Conservation (phyloP, 2,797 vertebrate species). For the Echiichthys vipera region DNA sequence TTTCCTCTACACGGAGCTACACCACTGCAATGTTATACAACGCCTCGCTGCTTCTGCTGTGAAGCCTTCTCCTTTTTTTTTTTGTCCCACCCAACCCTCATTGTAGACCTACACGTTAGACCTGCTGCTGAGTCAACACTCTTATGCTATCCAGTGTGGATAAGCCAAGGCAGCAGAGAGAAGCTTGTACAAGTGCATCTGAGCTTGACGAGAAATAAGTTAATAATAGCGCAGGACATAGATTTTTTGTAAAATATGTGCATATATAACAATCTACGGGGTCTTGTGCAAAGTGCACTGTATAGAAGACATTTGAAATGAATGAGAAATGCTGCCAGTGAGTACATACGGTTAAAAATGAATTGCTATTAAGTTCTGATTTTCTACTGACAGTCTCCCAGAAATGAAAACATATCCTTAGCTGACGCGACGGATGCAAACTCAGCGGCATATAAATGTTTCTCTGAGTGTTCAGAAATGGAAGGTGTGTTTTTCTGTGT, state of each 20-base stretch:
- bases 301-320: neutral
- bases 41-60: constrained; percentile 35
- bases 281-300: neutral
- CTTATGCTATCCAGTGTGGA: neutral
- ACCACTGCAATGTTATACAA: constrained; percentile 76
- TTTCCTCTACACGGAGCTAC: constrained; percentile 26
- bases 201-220: neutral
- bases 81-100: constrained; percentile 33
- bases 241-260: neutral
- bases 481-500: constrained; percentile 23
- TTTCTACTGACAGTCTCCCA: constrained; percentile 29
- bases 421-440: constrained; percentile 43
- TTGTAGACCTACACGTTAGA: constrained; percentile 21
- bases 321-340: neutral
- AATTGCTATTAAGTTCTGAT: constrained; percentile 5
- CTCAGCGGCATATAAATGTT: constrained; percentile 36
- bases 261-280: neutral
- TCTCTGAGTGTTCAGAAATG: constrained; percentile 27
- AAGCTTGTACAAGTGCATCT: neutral
- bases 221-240: neutral
- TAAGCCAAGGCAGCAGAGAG: neutral
- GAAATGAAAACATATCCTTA: constrained; percentile 60
- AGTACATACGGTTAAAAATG: neutral
- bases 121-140: constrained; percentile 35
- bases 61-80: constrained; percentile 44